These are phyloP conservation scores for Parambassis ranga DNA, from an alignment of 2,797 vertebrate genomes.

Conservation along the genomic window DNA sequence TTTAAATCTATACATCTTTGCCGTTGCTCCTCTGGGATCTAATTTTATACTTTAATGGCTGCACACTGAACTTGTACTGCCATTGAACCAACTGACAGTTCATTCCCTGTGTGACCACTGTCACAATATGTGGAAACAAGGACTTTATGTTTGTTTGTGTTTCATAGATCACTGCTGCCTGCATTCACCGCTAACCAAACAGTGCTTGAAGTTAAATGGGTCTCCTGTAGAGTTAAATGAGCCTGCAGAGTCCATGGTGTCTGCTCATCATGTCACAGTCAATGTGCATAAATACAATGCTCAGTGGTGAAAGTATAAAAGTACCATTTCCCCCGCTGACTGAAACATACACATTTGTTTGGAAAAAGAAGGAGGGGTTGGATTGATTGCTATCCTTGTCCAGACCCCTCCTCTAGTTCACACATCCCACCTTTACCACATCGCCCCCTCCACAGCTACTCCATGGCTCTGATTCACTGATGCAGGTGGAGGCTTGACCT, in stretches of 20 bases:
- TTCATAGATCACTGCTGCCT: slow-evolving; percentile 13
- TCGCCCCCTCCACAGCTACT: slow-evolving; percentile 9
- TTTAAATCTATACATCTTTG: not conserved
- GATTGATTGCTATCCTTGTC: slow-evolving; percentile 52
- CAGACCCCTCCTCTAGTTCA: not conserved
- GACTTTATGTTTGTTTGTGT: slow-evolving; percentile 4
- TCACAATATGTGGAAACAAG: slow-evolving; percentile 7
- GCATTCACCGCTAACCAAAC: not conserved
- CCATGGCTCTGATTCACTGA: slow-evolving; percentile 33
- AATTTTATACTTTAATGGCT: not conserved
- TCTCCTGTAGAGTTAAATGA: slow-evolving; percentile 6
- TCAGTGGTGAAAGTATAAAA: slow-evolving; percentile 1
- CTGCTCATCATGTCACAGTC: slow-evolving; percentile 1
- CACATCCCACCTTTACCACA: slow-evolving; percentile 28
- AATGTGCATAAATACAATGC: not conserved
- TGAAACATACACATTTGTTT: not conserved
- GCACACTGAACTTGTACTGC: not conserved
- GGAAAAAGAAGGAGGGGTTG: slow-evolving; percentile 2
- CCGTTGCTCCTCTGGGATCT: not conserved
- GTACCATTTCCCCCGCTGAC: not conserved
- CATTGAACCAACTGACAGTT: slow-evolving; percentile 6
- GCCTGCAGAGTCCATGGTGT: not conserved
- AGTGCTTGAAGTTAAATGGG: not conserved
- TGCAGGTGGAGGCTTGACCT: slow-evolving; percentile 75
- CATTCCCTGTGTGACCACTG: not conserved